Evolutionary conservation across 2,888 invertebrate genomes (phyloP).

Genomic region (Xestia sexstrigata): DNA sequence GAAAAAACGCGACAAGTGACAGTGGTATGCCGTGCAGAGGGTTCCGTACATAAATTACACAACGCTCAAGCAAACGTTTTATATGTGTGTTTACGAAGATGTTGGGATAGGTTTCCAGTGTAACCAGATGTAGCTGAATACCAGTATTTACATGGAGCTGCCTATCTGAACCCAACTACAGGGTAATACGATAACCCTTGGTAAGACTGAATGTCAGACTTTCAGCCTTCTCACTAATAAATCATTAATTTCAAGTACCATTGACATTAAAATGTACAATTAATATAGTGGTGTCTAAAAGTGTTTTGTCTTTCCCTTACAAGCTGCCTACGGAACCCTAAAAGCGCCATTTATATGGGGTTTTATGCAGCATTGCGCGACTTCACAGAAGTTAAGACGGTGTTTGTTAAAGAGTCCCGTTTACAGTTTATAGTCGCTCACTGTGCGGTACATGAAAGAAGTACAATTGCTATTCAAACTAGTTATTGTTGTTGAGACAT

Average conservation of each 20-base stretch:
- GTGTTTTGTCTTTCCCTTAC: not conserved
- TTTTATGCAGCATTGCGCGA: slow-evolving; percentile 59
- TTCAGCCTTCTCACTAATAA: not conserved
- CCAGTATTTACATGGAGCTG: not conserved
- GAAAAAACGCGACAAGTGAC: slow-evolving; percentile 63
- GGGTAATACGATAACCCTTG: not conserved
- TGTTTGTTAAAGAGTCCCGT: slow-evolving; percentile 63
- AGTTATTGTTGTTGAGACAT: not conserved
- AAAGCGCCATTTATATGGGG: slow-evolving; percentile 44
- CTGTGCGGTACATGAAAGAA: slow-evolving; percentile 28
- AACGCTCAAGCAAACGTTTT: not conserved
- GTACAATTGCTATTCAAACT: not conserved
- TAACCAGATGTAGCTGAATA: not conserved
- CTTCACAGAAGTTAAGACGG: slow-evolving; percentile 57
- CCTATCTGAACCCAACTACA: not conserved
- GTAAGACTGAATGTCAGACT: not conserved
- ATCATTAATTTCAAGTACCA: too few species aligned
- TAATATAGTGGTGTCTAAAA: not conserved
- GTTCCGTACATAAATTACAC: slow-evolving; percentile 28
- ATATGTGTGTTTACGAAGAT: not conserved
- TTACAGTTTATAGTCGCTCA: slow-evolving; percentile 49
- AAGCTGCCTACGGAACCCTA: slow-evolving; percentile 26
- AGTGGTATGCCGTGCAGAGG: not conserved
- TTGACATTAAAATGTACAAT: not conserved
- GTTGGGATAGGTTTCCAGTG: not conserved